Evolutionary conservation across 1,140 invertebrate species (phyloP).

Genomic region (Periplaneta americana): DNA sequence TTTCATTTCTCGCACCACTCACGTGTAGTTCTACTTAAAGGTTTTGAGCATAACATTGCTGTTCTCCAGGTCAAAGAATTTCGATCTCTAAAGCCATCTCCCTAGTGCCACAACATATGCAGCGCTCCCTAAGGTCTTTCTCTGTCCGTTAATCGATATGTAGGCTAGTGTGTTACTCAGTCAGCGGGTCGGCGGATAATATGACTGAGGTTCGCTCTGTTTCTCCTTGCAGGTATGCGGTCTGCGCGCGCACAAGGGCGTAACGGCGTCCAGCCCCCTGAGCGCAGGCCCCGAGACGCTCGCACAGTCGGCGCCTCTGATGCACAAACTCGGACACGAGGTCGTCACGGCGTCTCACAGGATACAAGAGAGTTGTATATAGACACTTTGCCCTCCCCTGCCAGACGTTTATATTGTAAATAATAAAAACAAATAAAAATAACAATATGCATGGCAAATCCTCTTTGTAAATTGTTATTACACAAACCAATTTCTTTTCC

Average conservation of each 20-base stretch:
- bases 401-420: conserved; percentile 6
- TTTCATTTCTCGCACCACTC: too few relatives aligned
- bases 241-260: conserved; percentile 18
- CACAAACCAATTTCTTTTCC: background rate
- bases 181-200: too few relatives aligned
- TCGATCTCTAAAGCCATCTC: too few relatives aligned
- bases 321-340: conserved; percentile 49
- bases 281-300: background rate
- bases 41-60: too few relatives aligned
- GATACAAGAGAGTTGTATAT: conserved; percentile 85
- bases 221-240: background rate
- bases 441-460: background rate
- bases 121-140: background rate
- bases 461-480: background rate
- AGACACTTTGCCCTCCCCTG: conserved; percentile 26
- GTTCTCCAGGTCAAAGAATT: too few relatives aligned
- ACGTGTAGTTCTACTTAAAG: too few relatives aligned
- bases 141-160: background rate
- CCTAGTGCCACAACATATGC: background rate
- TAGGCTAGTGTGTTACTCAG: background rate
- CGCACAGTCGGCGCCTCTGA: background rate
- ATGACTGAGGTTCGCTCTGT: too few relatives aligned
- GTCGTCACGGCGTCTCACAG: conserved; percentile 76
- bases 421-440: conserved; percentile 2
- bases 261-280: conserved; percentile 11